Percentiles rank a stretch among this genome's conserved stretches.
Evolutionary conservation across 2,113 vertebrate genomes (phyloP).

Genomic region (Pedetes capensis): DNA sequence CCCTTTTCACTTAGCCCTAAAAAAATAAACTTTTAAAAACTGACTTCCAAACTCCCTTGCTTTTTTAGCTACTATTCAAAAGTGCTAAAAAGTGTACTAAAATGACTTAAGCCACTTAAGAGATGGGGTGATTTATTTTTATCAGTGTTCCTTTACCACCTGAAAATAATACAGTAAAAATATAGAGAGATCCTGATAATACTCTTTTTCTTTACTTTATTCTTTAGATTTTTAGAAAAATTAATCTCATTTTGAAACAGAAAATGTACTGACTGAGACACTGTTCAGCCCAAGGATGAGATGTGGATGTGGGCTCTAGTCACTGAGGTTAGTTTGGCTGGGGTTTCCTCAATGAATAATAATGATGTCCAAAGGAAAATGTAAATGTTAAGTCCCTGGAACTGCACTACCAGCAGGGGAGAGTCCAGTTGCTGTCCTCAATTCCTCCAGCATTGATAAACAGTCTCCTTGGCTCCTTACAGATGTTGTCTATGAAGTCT

Average conservation of each 20-base stretch:
- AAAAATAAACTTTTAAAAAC: conserved; percentile 39
- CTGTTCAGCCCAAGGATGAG: background rate
- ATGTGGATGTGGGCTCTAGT: conserved; percentile 41
- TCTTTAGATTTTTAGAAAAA: background rate
- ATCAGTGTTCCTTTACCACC: background rate
- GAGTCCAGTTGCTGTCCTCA: conserved; percentile 76
- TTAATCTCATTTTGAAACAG: background rate
- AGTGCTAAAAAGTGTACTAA: background rate
- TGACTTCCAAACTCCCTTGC: background rate
- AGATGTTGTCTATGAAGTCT: conserved; percentile 80
- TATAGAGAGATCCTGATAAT: background rate
- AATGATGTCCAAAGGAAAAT: conserved; percentile 68
- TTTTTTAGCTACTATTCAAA: conserved; percentile 18
- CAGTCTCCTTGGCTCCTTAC: conserved; percentile 79
- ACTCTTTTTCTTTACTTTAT: conserved; percentile 1
- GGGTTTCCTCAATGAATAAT: conserved; percentile 60
- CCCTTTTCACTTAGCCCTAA: conserved; percentile 6
- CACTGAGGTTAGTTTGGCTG: conserved; percentile 39
- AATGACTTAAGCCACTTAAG: background rate
- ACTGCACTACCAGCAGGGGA: conserved; percentile 55
- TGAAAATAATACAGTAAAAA: conserved; percentile 34
- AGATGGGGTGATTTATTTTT: background rate
- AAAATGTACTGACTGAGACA: conserved; percentile 12
- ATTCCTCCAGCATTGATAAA: conserved; percentile 77
- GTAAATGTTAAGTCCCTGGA: conserved; percentile 60